A percentile compares a stretch with the other conserved stretches of the same genome.
These are phyloP conservation scores for Hypocryptadius cinnamomeus DNA, from an alignment of 2,113 vertebrate genomes.

Conservation along the genomic window DNA sequence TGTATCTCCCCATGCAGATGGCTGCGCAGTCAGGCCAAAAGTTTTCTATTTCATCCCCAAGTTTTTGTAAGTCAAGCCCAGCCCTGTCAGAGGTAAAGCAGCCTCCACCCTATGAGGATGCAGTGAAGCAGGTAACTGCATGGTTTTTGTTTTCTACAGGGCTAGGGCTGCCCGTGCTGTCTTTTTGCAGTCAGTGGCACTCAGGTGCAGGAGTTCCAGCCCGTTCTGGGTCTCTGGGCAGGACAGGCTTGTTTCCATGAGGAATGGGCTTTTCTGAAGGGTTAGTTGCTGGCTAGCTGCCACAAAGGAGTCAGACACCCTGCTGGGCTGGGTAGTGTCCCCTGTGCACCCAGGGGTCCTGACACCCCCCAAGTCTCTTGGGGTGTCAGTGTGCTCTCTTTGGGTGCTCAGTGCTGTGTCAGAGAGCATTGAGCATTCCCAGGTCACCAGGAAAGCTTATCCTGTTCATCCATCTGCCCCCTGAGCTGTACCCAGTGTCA, in stretches of 20 bases:
- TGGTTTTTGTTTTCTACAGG: not conserved
- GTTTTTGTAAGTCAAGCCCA: slow-evolving; percentile 84
- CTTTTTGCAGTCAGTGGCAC: not conserved
- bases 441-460: not conserved
- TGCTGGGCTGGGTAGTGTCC: not conserved
- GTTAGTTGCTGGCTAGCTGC: not conserved
- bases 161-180: not conserved
- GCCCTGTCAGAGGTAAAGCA: slow-evolving; percentile 83
- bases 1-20: slow-evolving; percentile 80
- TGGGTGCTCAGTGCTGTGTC: not conserved
- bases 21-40: slow-evolving; percentile 81
- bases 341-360: not conserved
- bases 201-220: not conserved
- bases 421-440: not conserved
- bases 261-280: not conserved
- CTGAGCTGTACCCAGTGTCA: not conserved
- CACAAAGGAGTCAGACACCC: not conserved
- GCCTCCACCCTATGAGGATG: slow-evolving; percentile 93
- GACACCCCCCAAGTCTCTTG: not conserved
- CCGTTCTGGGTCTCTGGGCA: not conserved
- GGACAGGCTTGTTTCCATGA: not conserved
- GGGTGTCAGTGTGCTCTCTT: not conserved
- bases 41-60: slow-evolving; percentile 78
- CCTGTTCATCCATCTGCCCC: not conserved
- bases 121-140: slow-evolving; percentile 86